Evolutionary conservation across 2,888 invertebrate genomes (phyloP), one percentile per base, ranked within the genome.

Genomic region (Ctenicera cuprea): DNA sequence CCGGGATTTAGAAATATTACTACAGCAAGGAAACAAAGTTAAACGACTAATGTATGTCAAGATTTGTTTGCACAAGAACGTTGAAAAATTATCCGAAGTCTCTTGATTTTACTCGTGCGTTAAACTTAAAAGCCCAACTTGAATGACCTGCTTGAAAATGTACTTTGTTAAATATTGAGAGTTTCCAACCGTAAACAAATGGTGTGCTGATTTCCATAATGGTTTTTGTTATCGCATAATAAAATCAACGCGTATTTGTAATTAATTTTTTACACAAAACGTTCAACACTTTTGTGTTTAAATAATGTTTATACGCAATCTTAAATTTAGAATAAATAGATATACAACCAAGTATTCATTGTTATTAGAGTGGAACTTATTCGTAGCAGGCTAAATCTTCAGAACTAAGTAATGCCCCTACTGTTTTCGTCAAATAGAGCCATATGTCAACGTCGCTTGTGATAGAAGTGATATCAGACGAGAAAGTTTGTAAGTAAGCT

Each of bases 1-100:
- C 38, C 20, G 38, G 75, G 75, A 75, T 76, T 73, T 76, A 66
- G 68, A 76, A 73, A 76, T 77, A 74, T 68, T 65, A 54, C 54
- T 69, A 64, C 18, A 57, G 64, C 62, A 37, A 71, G 64, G 61
- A 68, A 66, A 61, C 41, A 48, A 71, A 77, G 62, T 77, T 77
- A 75, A 77, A 75, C 73, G 71, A 76, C 68, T 70, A 71, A 70
- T 66, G 63, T 70, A 64, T 71, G 73, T 57, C 64, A 72, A 72
- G 71, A 71, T 30, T 30, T 30, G 20, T 26, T 20, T 12, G 16
- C 14, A 33, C 54, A 54, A 26, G 54, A 54, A 54, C n/a, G 8
- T 14, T 26, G 54, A 54, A 30, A 54, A 30, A 54, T 54, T 54
- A 33, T 30, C 12, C 30, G n/a, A 33, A 7, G 22, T 52, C 26